Conservation (phyloP, 2,113 vertebrate species). For the Sceloporus undulatus region DNA sequence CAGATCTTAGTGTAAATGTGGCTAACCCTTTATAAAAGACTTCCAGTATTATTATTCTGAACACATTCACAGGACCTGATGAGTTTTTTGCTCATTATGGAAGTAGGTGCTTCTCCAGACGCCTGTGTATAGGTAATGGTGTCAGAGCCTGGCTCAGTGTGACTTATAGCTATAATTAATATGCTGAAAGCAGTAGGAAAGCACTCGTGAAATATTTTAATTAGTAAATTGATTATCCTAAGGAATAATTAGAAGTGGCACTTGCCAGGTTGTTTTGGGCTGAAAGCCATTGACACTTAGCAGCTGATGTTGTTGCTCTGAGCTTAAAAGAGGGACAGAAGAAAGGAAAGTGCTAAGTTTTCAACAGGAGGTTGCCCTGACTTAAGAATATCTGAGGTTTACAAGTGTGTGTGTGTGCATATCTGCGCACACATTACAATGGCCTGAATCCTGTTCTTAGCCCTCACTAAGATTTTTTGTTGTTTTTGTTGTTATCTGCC, state of each 20-base stretch:
- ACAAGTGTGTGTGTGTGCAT: no score
- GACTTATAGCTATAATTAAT: slow-evolving; percentile 7
- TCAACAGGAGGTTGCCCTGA: no score
- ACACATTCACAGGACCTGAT: background rate
- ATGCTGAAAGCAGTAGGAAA: slow-evolving; percentile 49
- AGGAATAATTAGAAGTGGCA: slow-evolving; percentile 60
- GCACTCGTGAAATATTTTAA: slow-evolving; percentile 49
- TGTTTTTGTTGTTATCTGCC: no score
- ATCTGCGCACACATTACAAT: no score
- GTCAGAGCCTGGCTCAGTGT: slow-evolving; percentile 29
- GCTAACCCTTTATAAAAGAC: background rate
- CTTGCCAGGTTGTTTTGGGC: slow-evolving; percentile 29
- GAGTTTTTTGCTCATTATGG: background rate
- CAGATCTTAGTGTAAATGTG: background rate
- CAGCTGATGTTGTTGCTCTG: slow-evolving; percentile 45
- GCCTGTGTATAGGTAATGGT: slow-evolving; percentile 1
- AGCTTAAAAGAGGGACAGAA: slow-evolving; percentile 53
- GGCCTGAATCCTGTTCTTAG: no score
- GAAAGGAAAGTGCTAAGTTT: background rate
- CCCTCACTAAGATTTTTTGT: no score
- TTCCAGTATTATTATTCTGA: background rate
- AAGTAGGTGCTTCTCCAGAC: background rate
- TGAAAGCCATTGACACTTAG: slow-evolving; percentile 51
- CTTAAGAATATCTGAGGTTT: no score
- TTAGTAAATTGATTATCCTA: slow-evolving; percentile 30